These are phyloP conservation scores for Steatocranus sp. DNA, from an alignment of 2,797 vertebrate species.

Conservation along the genomic window DNA sequence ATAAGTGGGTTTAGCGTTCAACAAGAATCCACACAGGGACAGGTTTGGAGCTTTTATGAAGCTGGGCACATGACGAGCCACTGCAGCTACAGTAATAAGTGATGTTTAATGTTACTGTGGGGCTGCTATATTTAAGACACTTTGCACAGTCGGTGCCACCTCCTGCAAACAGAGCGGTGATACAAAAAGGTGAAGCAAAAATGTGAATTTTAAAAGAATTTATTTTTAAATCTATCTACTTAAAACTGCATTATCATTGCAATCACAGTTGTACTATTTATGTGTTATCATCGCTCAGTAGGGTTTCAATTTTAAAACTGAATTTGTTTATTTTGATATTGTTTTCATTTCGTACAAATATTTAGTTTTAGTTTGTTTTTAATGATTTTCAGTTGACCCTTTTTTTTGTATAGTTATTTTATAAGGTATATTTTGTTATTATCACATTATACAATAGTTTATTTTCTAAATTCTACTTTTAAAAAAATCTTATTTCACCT, in stretches of 20 bases:
- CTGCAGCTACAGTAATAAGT: slow-evolving; percentile 30
- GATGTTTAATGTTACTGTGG: slow-evolving; percentile 32
- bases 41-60: slow-evolving; percentile 31
- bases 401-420: background rate
- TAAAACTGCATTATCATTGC: background rate
- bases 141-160: background rate
- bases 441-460: background rate
- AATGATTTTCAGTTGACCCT: background rate
- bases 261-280: background rate
- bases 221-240: background rate
- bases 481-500: background rate
- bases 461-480: background rate
- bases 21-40: slow-evolving; percentile 44
- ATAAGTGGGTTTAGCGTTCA: slow-evolving; percentile 66
- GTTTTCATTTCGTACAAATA: background rate
- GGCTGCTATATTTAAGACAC: slow-evolving; percentile 21
- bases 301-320: background rate
- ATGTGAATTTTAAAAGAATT: background rate
- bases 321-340: background rate
- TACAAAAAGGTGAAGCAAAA: background rate
- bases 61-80: slow-evolving; percentile 20
- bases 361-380: background rate
- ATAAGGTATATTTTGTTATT: background rate
- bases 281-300: background rate
- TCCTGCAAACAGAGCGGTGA: background rate